A percentile compares a stretch with the other conserved stretches of the same genome.
phyloP scores from a whole-genome alignment of 2,113 vertebrate species.

The Fukomys damarensis region DNA sequence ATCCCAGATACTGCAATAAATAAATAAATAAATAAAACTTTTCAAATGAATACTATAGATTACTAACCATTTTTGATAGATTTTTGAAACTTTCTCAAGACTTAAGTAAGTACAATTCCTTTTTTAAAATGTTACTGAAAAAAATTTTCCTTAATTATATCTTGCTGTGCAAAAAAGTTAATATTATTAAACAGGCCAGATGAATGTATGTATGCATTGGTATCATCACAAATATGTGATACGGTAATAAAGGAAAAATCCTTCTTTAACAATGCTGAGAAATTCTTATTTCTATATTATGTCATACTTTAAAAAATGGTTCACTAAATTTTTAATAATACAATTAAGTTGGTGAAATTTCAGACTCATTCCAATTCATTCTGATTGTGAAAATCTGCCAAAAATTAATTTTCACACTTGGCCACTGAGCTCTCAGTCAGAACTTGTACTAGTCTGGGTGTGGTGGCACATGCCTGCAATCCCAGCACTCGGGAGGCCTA shows the following conservation, averaged over 20 bases:
- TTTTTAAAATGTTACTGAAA: slow-evolving; percentile 33
- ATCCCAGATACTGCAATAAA: too few species aligned
- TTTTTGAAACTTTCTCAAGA: slow-evolving; percentile 5
- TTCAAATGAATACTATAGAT: slow-evolving; percentile 27
- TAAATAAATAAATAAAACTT: too few species aligned
- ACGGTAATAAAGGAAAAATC: background rate
- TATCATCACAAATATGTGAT: background rate
- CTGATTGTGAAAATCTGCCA: slow-evolving; percentile 17
- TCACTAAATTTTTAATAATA: slow-evolving; percentile 5
- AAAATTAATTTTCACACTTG: background rate
- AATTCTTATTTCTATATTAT: background rate
- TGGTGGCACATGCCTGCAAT: too few species aligned
- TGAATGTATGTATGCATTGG: background rate
- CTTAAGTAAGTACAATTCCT: slow-evolving; percentile 34
- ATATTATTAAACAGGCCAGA: background rate
- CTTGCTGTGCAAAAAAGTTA: slow-evolving; percentile 11
- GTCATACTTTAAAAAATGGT: background rate
- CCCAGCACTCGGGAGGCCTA: too few species aligned
- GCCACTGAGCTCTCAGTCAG: background rate
- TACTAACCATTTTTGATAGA: background rate
- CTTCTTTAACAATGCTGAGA: background rate
- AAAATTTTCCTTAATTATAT: slow-evolving; percentile 33
- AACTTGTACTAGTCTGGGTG: background rate
- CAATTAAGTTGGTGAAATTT: slow-evolving; percentile 37
- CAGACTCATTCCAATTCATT: slow-evolving; percentile 43